Evolutionary conservation across 2,113 vertebrate genomes (phyloP).

Genomic region (Dendropsophus ebraccatus): DNA sequence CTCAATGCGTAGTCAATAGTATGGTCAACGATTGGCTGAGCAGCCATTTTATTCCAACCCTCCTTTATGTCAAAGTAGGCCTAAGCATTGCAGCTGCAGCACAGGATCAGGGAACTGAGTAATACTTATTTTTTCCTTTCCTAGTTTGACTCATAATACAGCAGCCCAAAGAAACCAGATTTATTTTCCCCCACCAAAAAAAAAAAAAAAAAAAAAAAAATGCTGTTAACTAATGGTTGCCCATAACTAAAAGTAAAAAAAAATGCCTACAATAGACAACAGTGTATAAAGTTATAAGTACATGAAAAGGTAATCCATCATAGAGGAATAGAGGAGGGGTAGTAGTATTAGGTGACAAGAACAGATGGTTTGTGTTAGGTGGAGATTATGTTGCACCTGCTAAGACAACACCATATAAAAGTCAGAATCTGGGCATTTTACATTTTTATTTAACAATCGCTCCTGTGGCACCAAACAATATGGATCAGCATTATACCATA

Average conservation of each 20-base stretch:
- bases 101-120: no score
- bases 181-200: background rate
- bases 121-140: no score
- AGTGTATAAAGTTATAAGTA: background rate
- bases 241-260: background rate
- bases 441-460: background rate
- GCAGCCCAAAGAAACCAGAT: background rate
- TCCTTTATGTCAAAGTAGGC: no score
- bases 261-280: background rate
- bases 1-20: no score
- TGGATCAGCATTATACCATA: background rate
- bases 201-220: background rate
- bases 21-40: no score
- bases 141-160: no score
- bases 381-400: background rate
- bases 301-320: background rate
- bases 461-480: slow-evolving; percentile 4
- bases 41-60: no score
- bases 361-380: slow-evolving; percentile 4
- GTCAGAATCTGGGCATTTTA: background rate
- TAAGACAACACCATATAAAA: background rate
- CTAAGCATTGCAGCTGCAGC: no score
- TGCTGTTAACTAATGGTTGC: background rate
- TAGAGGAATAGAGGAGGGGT: background rate
- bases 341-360: background rate